Evolutionary conservation across 2,888 invertebrate species (phyloP), one percentile per base, ranked within the genome.

Genomic region (Nasonovia ribisnigri): DNA sequence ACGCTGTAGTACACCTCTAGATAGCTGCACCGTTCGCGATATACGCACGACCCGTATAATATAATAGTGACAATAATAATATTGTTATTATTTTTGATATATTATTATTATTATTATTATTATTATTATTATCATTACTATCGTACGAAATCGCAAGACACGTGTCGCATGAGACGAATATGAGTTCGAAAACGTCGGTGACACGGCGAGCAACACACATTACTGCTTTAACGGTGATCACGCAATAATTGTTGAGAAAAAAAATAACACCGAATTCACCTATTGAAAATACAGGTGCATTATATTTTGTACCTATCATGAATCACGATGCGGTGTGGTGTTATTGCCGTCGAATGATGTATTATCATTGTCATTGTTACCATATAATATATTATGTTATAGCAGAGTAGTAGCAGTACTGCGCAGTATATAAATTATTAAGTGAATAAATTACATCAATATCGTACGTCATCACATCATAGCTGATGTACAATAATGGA

Each of bases 1-100:
- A 42, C 43, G 29, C 43, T 60, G 42, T 29, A 57, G 29, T 54
- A 42, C 67, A 43, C 87, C 48, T 88, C 88, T 42, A 42, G 92
- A 92, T 77, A 43, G 88, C 51, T 92, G 92, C 92, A 88, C 67
- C 29, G 92, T 88, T 10, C 36, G 42, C 92, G 46, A 67, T 87
- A 36, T 36, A 51, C 36, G 36, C 43, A 67, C 60, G 84, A 36
- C 77, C 77, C 51, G 26, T 36, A 8, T 3, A 24, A 86, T 86
- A 77, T 16, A 16, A 36, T 20, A 36, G 77, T 77, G 77, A 77
- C 36, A 77, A 77, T 77, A 36, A 20, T 20, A 42, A 20, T 77
- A 77, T 8, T 77, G 42, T 77, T 77, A 36, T 77, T 77, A 36
- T 77, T 77, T 6, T 77, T 77, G 16, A 54, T 20, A 54, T 54